Base-by-base conservation (phyloP, 2,888 invertebrate genomes). In the Brenthis daphne region DNA sequence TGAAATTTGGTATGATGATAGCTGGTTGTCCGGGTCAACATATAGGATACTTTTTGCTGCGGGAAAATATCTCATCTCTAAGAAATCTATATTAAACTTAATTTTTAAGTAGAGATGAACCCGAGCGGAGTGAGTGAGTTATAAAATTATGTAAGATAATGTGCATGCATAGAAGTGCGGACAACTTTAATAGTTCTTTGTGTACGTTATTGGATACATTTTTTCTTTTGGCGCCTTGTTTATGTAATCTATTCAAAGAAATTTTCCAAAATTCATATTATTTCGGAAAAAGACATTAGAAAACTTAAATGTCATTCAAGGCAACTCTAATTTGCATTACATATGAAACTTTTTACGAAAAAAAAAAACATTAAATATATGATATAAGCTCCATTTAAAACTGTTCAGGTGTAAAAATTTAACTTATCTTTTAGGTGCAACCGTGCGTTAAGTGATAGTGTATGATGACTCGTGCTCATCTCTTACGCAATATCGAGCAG, bases 401-500 rank as follows among this genome's bases (percentile, higher is more conserved):
- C 11, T 43, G 37, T 43, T 43, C 37, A 43, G 37, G 2, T 43
- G 11, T 43, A 43, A 43, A 43, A 43, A 43, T 43, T 43, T 11
- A 43, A 43, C 2, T 43, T 43, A 43, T 43, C 37, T 11, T 43
- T 43, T 43, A 43, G 37, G 56, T 11, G 4, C 16, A 29, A 54
- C 29, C 33, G 51, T 57, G 16, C 66, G 57, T 74, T 63, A 68
- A 70, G 67, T n/a, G n/a, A n/a, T n/a, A n/a, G n/a, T 73, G 73
- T 73, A 65, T 65, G 67, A 64, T 64, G 68, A 55, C 53, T 43
- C 54, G 65, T 20, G 50, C 55, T 63, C 61, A 43, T 72, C 65
- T 65, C 54, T 72, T 68, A 72, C 65, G 68, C 68, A 68, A 71
- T 63, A 69, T 37, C 70, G 63, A 60, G 48, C 56, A 63, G 69